A percentile compares a stretch with the other conserved stretches of the same genome.
Conservation (phyloP, 2,113 vertebrate genomes). For the Protobothrops mucrosquamatus region DNA sequence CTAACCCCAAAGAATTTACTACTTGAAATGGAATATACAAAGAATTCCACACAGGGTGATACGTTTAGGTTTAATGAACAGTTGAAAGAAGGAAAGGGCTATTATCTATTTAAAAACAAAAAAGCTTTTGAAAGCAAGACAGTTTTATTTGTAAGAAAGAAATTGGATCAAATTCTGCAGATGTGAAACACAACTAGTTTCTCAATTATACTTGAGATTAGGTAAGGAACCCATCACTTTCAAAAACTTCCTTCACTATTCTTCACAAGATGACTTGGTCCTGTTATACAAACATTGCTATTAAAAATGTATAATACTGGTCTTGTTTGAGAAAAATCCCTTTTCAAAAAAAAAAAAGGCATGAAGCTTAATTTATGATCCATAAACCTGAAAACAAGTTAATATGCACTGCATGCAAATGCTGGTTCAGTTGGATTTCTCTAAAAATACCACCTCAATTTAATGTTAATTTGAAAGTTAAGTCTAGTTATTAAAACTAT, state of each 20-base stretch:
- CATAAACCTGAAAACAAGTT: not conserved
- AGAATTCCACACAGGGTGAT: not conserved
- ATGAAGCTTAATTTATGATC: not conserved
- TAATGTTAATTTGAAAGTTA: not conserved
- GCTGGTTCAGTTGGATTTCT: not conserved
- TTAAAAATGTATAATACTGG: not conserved
- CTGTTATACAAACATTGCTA: not conserved
- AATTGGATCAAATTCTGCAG: not conserved
- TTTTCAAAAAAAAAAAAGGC: not conserved
- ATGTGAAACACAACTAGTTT: not conserved
- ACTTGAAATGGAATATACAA: not conserved
- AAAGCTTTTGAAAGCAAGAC: not conserved
- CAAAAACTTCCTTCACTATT: not conserved
- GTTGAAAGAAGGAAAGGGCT: not conserved
- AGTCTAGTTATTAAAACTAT: not conserved
- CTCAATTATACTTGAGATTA: not conserved
- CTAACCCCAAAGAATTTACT: not conserved
- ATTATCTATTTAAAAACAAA: not conserved
- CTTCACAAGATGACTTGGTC: not conserved
- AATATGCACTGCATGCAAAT: not conserved
- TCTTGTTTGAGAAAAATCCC: not conserved
- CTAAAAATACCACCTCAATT: not conserved
- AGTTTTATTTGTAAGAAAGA: not conserved
- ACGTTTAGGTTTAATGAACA: not conserved
- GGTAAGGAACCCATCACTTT: not conserved